Conservation (phyloP, 2,888 invertebrate species). For the Acleris holmiana region DNA sequence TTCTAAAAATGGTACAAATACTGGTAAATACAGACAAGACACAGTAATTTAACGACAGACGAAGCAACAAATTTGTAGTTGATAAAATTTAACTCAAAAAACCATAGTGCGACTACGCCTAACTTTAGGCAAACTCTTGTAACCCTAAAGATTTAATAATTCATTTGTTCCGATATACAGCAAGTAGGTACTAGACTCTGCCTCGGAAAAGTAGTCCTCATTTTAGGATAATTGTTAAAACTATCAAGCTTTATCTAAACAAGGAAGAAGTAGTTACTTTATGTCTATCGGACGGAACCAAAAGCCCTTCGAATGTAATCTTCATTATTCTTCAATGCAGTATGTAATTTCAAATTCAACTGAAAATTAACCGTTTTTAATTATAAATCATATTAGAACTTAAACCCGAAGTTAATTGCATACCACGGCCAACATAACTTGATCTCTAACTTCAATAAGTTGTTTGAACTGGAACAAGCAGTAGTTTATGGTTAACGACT, state of each 20-base stretch:
- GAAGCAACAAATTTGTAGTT: too few relatives aligned
- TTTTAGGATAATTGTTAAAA: too few relatives aligned
- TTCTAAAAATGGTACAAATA: neutral
- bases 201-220: neutral
- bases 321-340: too few relatives aligned
- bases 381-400: too few relatives aligned
- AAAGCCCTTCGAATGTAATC: neutral
- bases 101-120: neutral
- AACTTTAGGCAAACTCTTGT: neutral
- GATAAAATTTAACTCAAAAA: neutral
- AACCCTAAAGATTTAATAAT: neutral
- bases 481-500: too few relatives aligned
- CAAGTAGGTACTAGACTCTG: neutral
- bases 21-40: neutral
- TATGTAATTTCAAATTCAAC: too few relatives aligned
- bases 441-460: too few relatives aligned
- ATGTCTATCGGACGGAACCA: slow-evolving; percentile 1
- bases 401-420: too few relatives aligned
- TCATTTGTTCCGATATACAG: neutral
- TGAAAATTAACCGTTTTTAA: too few relatives aligned
- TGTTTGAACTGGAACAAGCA: neutral
- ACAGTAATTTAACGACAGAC: neutral
- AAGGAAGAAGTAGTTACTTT: neutral
- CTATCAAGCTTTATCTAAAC: too few relatives aligned
- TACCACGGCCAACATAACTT: too few relatives aligned